Evolutionary conservation across 2,888 invertebrate species (phyloP), one percentile per base, ranked within the genome.

Genomic region (Hydrotaea diabolus): DNA sequence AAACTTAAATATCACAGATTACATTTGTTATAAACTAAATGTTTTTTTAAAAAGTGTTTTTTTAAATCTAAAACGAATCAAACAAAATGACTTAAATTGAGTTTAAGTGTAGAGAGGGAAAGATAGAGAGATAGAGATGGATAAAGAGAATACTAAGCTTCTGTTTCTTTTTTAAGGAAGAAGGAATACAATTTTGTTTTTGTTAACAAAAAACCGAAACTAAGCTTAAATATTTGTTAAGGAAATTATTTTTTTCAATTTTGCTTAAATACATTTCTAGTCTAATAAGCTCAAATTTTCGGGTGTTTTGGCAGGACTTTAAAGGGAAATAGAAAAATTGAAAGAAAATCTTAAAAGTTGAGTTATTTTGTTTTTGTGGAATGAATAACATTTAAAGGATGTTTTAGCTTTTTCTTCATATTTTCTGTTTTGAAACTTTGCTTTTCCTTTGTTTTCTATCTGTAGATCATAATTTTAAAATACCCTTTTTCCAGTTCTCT

Each of bases 1-100:
- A 89, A 91, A 91, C 91, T 91, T 92, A 90, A 89, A 89, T 91
- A 91, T 91, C 91, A 91, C 91, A 91, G 91, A 88, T 88, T 89
- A 88, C 84, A 83, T 83, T 77, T 85, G 62, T 82, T 85, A 80
- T 57, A 80, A 53, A 55, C 86, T 82, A 86, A 85, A 86, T 83
- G 82, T 85, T 84, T 85, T 11, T 39, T 83, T 84, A 81, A 84
- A 87, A 80, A 77, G 73, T 75, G 73, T 80, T 78, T 62, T 26
- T 59, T 59, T 59, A 62, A 26, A 62, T 49, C n/a, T 49, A 36
- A 62, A 36, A 62, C 31, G 26, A 57, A 57, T 36, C 62, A 36
- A 57, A 57, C 31, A 64, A 80, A 80, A 77, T 74, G 74, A 66
- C 62, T 75, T 13, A 66, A 78, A 26, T 71, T 39, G 55, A 76